These are phyloP conservation scores for Microcebus griseorufus DNA, from an alignment of 2,113 vertebrate genomes.

Conservation along the genomic window DNA sequence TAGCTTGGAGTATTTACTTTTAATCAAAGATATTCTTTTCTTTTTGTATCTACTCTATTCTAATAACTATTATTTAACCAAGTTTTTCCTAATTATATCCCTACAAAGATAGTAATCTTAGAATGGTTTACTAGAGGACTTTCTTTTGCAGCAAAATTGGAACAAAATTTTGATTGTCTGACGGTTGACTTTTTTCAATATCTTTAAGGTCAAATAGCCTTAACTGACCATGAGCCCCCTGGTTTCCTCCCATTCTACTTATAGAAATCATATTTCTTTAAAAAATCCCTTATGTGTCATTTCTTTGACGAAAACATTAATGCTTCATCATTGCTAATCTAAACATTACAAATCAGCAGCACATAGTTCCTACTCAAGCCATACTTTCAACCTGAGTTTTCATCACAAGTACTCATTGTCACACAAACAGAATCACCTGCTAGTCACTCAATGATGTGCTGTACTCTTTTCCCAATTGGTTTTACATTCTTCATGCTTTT, in stretches of 20 bases:
- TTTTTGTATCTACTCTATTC: background rate
- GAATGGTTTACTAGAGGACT: background rate
- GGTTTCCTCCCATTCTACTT: background rate
- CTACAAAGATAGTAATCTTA: background rate
- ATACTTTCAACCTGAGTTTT: background rate
- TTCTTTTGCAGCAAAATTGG: background rate
- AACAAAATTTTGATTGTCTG: background rate
- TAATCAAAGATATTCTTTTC: background rate
- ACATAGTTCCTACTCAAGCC: background rate
- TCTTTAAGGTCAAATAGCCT: background rate
- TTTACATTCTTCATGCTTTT: background rate
- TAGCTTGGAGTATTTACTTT: background rate
- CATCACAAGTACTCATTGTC: background rate
- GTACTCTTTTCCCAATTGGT: background rate
- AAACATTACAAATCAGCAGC: background rate
- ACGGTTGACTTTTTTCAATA: background rate
- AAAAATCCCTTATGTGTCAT: background rate
- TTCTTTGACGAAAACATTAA: background rate
- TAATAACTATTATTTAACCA: background rate
- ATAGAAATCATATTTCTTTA: background rate
- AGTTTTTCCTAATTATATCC: background rate
- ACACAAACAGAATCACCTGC: background rate
- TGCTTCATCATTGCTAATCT: background rate
- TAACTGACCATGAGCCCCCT: background rate
- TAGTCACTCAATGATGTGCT: background rate